Conservation (phyloP, 2,888 invertebrate genomes). For the Dolichopus griseipennis region DNA sequence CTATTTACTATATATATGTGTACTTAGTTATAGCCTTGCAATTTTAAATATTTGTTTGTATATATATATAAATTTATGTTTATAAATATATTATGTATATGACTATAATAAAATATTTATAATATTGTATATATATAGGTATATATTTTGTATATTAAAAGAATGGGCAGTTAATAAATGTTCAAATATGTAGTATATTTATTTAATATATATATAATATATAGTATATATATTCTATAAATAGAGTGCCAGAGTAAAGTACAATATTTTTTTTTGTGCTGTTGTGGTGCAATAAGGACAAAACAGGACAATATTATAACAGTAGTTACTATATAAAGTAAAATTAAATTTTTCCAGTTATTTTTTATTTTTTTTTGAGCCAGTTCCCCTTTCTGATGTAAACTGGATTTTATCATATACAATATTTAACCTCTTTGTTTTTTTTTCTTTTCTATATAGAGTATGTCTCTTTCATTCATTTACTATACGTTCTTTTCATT, state of each 20-base stretch:
- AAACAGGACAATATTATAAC: neutral
- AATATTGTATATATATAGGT: neutral
- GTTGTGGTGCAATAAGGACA: slow-evolving; percentile 2
- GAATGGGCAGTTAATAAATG: neutral
- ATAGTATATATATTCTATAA: neutral
- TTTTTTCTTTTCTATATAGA: neutral
- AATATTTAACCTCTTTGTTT: neutral
- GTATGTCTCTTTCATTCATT: no score
- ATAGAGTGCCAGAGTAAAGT: neutral
- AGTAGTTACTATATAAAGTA: neutral
- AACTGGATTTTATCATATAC: neutral
- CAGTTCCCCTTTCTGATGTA: neutral
- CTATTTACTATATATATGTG: neutral
- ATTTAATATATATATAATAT: neutral
- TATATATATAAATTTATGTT: no score
- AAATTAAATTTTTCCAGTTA: neutral
- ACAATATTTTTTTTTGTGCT: neutral
- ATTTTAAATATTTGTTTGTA: no score
- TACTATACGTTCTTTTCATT: no score
- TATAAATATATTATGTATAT: neutral
- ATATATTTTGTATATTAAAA: neutral
- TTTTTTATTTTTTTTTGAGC: neutral
- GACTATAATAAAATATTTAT: no score
- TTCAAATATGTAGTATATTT: neutral
- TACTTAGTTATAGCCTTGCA: no score